Evolutionary conservation across 2,113 vertebrate species (phyloP).

Genomic region (Australoheros scitulus): DNA sequence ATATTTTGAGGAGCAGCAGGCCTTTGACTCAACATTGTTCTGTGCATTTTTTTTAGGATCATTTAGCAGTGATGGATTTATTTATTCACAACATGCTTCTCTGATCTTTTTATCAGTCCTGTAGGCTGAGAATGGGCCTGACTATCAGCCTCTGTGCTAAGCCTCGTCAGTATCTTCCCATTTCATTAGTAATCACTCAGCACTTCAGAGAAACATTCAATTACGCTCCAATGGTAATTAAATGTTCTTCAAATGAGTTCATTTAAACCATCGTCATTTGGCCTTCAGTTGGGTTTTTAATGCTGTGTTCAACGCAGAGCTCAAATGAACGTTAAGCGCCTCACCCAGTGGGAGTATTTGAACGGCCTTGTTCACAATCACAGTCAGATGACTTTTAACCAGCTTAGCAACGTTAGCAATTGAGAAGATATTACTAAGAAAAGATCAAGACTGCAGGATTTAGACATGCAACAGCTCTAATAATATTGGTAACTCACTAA

Average conservation of each 20-base stretch:
- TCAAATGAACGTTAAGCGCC: slow-evolving; percentile 59
- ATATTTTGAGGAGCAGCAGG: not conserved
- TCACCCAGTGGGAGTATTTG: slow-evolving; percentile 59
- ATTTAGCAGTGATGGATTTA: slow-evolving; percentile 44
- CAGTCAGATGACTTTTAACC: slow-evolving; percentile 71
- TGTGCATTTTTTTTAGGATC: not conserved
- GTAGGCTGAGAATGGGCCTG: slow-evolving; percentile 21
- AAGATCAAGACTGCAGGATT: slow-evolving; percentile 29
- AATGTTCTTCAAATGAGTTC: slow-evolving; percentile 76
- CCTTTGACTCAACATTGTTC: not conserved
- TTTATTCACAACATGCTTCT: slow-evolving; percentile 20
- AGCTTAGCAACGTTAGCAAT: slow-evolving; percentile 52
- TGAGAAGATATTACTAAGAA: slow-evolving; percentile 50
- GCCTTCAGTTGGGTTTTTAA: slow-evolving; percentile 65
- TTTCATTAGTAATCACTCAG: slow-evolving; percentile 77
- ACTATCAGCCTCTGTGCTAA: slow-evolving; percentile 40
- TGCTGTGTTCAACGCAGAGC: slow-evolving; percentile 54
- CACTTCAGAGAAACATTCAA: slow-evolving; percentile 78
- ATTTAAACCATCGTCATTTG: slow-evolving; percentile 79
- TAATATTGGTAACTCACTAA: slow-evolving; percentile 1
- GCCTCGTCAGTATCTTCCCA: slow-evolving; percentile 48
- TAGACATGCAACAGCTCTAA: slow-evolving; percentile 43
- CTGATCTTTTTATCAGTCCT: slow-evolving; percentile 31
- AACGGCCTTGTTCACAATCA: slow-evolving; percentile 58
- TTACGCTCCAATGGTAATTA: slow-evolving; percentile 76